Conservation (phyloP, 2,113 vertebrate genomes). For the Axis porcinus region DNA sequence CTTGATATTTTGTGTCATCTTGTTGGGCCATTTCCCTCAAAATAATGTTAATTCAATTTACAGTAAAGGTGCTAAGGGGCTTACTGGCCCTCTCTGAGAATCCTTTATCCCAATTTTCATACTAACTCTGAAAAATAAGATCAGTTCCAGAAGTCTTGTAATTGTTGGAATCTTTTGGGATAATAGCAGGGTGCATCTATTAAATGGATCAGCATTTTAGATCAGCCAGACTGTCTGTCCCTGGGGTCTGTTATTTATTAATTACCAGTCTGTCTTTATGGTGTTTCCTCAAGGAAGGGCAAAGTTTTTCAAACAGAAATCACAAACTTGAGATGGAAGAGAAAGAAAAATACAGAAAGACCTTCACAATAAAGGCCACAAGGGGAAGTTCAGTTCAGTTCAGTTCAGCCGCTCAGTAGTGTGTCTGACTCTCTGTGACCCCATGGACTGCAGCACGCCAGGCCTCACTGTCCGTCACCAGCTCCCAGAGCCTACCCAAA, state of each 20-base stretch:
- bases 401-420: too few species aligned
- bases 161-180: background rate
- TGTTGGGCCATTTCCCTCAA: background rate
- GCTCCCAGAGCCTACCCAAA: too few species aligned
- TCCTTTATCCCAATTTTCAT: background rate
- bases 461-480: too few species aligned
- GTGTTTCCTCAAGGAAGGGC: background rate
- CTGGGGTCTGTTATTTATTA: background rate
- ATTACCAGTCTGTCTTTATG: background rate
- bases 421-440: too few species aligned
- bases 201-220: background rate
- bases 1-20: background rate
- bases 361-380: background rate
- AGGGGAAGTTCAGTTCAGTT: background rate
- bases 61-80: background rate
- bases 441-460: rapidly evolving
- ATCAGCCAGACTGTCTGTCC: background rate
- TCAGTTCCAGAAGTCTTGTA: background rate
- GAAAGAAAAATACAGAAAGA: background rate
- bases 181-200: background rate
- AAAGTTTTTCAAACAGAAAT: constrained; percentile 8
- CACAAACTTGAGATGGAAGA: background rate
- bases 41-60: background rate
- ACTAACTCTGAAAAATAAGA: background rate
- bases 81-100: background rate